A percentile compares a stretch with the other conserved stretches of the same genome.
These are phyloP conservation scores for Cylindroiulus punctatus DNA, from an alignment of 2,888 invertebrate genomes.

Conservation along the genomic window DNA sequence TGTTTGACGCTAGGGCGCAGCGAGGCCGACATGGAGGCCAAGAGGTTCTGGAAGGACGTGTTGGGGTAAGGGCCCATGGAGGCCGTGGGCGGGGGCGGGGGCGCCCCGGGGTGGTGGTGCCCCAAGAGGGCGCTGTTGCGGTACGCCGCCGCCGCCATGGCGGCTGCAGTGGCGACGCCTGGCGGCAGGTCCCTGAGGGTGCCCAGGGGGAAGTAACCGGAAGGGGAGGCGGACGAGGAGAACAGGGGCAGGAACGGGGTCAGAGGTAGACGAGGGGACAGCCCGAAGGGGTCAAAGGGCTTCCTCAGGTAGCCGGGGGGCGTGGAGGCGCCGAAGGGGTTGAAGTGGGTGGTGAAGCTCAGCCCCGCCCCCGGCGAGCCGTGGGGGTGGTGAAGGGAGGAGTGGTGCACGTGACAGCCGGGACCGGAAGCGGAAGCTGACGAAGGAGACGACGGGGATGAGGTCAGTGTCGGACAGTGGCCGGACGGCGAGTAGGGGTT, in stretches of 20 bases:
- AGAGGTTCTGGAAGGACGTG: slow-evolving; percentile 82
- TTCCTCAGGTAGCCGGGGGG: slow-evolving; percentile 56
- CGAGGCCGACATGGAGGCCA: slow-evolving; percentile 81
- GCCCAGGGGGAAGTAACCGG: slow-evolving; percentile 49
- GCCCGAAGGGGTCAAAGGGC: slow-evolving; percentile 55
- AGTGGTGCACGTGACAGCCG: slow-evolving; percentile 52
- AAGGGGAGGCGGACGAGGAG: slow-evolving; percentile 40
- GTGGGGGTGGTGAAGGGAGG: slow-evolving; percentile 25
- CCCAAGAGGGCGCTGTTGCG: slow-evolving; percentile 44
- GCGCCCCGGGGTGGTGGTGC: slow-evolving; percentile 60
- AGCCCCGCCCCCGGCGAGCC: background rate
- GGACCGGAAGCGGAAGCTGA: slow-evolving; percentile 44
- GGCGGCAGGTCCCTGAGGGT: slow-evolving; percentile 53
- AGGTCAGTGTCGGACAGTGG: slow-evolving; percentile 54
- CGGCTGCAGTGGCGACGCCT: slow-evolving; percentile 49
- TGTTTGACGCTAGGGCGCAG: slow-evolving; percentile 64
- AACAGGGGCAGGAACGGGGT: slow-evolving; percentile 54
- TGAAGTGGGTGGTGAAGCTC: slow-evolving; percentile 22
- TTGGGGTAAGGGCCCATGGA: slow-evolving; percentile 68
- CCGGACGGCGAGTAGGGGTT: slow-evolving; percentile 74
- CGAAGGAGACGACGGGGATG: slow-evolving; percentile 52
- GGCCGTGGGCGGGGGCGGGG: slow-evolving; percentile 74
- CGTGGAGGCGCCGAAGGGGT: background rate
- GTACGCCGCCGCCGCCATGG: slow-evolving; percentile 52
- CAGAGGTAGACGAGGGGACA: slow-evolving; percentile 53